Evolutionary conservation across 2,113 vertebrate species (phyloP).

Genomic region (Ageneiosus marmoratus): DNA sequence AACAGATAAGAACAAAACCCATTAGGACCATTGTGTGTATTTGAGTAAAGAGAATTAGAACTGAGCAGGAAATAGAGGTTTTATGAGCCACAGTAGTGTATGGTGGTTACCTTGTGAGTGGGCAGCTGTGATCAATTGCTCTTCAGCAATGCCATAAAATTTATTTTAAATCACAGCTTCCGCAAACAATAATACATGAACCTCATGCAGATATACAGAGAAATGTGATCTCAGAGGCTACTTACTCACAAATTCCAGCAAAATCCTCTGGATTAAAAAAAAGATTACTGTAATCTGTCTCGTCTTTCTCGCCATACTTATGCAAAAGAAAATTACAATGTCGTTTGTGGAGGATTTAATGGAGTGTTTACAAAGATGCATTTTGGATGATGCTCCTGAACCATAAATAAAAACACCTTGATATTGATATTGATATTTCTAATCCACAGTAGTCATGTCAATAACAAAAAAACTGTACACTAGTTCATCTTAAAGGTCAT

Average conservation of each 20-base stretch:
- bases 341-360: not conserved
- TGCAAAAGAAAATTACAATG: not conserved
- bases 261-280: constrained; percentile 1
- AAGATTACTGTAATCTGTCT: constrained; percentile 36
- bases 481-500: not conserved
- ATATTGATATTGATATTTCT: no score
- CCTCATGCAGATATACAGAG: constrained; percentile 1
- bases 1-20: not conserved
- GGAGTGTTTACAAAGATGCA: not conserved
- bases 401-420: not conserved
- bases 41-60: constrained; percentile 5
- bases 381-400: not conserved
- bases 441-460: no score
- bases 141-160: constrained; percentile 11
- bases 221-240: not conserved
- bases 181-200: constrained; percentile 13
- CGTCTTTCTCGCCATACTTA: not conserved
- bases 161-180: constrained; percentile 33
- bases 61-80: not conserved
- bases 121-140: constrained; percentile 24
- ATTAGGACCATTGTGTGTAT: not conserved
- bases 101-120: constrained; percentile 11
- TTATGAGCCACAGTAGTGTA: constrained; percentile 13
- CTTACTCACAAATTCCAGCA: not conserved
- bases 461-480: not conserved